A percentile compares a stretch with the other conserved stretches of the same genome.
These are phyloP conservation scores for Agrilus planipennis DNA, from an alignment of 1,140 invertebrate genomes.

Conservation along the genomic window DNA sequence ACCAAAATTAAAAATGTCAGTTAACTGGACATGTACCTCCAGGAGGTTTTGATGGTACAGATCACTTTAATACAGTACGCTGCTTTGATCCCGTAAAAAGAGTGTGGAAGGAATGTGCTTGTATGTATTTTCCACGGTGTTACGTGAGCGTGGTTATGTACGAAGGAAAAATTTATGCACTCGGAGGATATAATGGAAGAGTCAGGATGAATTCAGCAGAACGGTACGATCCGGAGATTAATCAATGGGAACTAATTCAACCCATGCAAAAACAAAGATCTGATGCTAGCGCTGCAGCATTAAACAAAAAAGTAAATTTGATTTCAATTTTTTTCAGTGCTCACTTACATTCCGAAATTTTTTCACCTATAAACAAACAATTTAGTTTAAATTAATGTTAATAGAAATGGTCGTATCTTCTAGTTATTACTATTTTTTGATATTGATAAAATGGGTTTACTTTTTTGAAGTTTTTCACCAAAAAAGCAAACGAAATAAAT, in stretches of 20 bases:
- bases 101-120: constrained; percentile 53
- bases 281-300: constrained; percentile 58
- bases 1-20: too few relatives aligned
- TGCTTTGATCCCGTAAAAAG: constrained; percentile 52
- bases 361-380: too few relatives aligned
- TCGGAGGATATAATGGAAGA: constrained; percentile 80
- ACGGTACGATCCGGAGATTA: constrained; percentile 53
- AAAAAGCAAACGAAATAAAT: too few relatives aligned
- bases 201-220: constrained; percentile 63
- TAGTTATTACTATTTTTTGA: too few relatives aligned
- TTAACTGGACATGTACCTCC: too few relatives aligned
- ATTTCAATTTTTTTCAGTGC: not conserved
- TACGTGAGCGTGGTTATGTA: constrained; percentile 64
- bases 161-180: constrained; percentile 65
- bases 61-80: constrained; percentile 57
- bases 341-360: too few relatives aligned
- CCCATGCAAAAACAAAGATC: constrained; percentile 70
- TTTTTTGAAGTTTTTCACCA: too few relatives aligned
- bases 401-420: too few relatives aligned
- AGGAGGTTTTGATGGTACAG: constrained; percentile 62
- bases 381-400: too few relatives aligned
- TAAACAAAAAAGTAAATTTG: constrained; percentile 39
- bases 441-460: too few relatives aligned
- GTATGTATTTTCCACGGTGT: constrained; percentile 61
- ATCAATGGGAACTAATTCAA: constrained; percentile 73